These are phyloP conservation scores for Notarius quadriscutis DNA, from an alignment of 2,113 vertebrate genomes.

Conservation along the genomic window DNA sequence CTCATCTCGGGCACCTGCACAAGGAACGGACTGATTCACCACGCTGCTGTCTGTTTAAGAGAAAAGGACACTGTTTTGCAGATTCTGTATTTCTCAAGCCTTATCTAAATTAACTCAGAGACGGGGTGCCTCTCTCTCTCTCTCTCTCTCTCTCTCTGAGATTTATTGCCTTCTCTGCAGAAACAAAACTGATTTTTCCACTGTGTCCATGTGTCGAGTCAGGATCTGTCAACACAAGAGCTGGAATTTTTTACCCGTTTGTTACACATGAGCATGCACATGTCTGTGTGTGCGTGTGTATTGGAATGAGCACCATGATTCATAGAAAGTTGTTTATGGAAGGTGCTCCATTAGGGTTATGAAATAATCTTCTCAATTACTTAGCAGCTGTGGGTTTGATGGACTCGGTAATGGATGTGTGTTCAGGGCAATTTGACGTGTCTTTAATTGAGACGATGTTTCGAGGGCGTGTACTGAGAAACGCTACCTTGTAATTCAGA, in stretches of 20 bases:
- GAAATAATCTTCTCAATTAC: conserved; percentile 63
- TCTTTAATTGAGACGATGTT: not conserved
- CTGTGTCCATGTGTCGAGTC: not conserved
- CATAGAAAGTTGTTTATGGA: conserved; percentile 47
- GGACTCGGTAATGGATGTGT: not conserved
- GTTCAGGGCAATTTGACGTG: not conserved
- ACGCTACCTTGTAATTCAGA: not conserved
- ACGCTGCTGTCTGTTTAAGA: not conserved
- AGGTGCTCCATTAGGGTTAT: conserved; percentile 49
- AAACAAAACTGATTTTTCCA: not conserved
- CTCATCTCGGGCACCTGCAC: not conserved
- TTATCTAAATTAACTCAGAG: conserved; percentile 10
- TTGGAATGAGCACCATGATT: conserved; percentile 35
- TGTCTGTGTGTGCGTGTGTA: not conserved
- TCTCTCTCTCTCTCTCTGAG: too few species aligned
- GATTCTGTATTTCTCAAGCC: conserved; percentile 13
- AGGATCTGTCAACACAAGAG: not conserved
- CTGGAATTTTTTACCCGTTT: not conserved
- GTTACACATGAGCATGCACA: not conserved
- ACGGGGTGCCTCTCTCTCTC: not conserved
- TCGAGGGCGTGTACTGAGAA: not conserved
- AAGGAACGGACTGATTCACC: not conserved
- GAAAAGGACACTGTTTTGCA: not conserved
- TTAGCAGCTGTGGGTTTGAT: conserved; percentile 54
- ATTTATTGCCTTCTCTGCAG: not conserved